Evolutionary conservation across 1,140 invertebrate genomes (phyloP), one percentile per base, ranked within the genome.

Genomic region (Episyrphus balteatus): DNA sequence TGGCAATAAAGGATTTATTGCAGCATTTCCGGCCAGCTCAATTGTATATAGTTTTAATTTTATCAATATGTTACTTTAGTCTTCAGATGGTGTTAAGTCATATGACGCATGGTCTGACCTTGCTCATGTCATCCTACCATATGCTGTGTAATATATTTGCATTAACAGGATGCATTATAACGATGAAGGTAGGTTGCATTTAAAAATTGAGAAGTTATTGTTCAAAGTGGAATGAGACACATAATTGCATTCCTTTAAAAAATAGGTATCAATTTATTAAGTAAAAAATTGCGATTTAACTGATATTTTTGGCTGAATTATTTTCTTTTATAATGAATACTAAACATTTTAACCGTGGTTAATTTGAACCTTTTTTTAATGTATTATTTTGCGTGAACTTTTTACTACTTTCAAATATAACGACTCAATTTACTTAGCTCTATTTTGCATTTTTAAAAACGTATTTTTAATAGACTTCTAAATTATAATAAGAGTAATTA

Each of bases 41-140:
- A 53, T 73, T 88, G 5, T 81, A 86, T 56, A 62, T 82, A 48
- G 76, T 88, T 18, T 69, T 90, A 32, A 70, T 79, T 38, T 70
- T 89, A 46, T 85, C 84, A 3, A 62, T 79, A 2, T 71, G 76
- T 42, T 86, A 85, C 52, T 86, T 89, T 62, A 62, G 82, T 43
- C 75, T 81, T 1, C 79, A 89, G 57, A 68, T 91, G 41, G 73
- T 84, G 40, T 75, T 83, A 1, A 86, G 84, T 52, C 83, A 92
- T 60, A 68, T 86, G 36, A 88, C 86, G 2, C 85, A 91, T 60
- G 84, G 86, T 1, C 74, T 91, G 30, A 88, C 88, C 0, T 73
- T 92, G 1, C 76, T 90, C 13, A 79, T 89, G 48, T 86, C 88
- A 60, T 80, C 86, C 7, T 91, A 91, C 71, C 86, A 91, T 66